phyloP scores from a whole-genome alignment of 2,113 vertebrate species.

The Cyprinus carpio region DNA sequence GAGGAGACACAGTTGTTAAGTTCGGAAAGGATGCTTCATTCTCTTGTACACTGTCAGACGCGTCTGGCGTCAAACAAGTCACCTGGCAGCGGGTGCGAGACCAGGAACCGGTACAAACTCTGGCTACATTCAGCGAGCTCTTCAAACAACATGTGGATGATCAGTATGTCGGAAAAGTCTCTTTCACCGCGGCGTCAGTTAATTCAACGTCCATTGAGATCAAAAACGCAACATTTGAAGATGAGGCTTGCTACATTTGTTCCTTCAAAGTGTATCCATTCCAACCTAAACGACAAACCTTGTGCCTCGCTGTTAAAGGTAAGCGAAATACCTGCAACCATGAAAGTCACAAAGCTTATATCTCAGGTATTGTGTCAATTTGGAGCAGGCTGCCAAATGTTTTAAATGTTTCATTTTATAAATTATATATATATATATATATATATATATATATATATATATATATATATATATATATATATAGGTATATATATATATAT shows the following conservation, averaged over 20 bases:
- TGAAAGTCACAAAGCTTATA: background rate
- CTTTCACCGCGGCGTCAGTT: background rate
- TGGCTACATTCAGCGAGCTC: constrained; percentile 42
- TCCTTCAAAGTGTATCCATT: constrained; percentile 70
- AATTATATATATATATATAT: too few species aligned
- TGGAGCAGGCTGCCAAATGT: background rate
- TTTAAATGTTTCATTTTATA: too few species aligned
- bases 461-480: too few species aligned
- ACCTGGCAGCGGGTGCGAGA: constrained; percentile 33
- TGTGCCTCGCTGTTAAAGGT: constrained; percentile 71
- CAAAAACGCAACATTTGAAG: constrained; percentile 58
- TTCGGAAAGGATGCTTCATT: constrained; percentile 13
- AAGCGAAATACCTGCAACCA: background rate
- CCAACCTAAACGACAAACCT: constrained; percentile 61
- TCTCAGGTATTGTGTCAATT: background rate
- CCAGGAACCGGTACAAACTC: background rate
- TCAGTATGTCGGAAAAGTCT: constrained; percentile 13
- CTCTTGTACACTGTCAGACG: constrained; percentile 8
- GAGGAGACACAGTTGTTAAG: background rate
- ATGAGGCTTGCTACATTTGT: constrained; percentile 72
- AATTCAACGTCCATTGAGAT: constrained; percentile 29
- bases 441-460: too few species aligned
- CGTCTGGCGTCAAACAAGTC: constrained; percentile 44
- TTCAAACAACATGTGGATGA: constrained; percentile 17
- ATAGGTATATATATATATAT: too few species aligned